phyloP scores from a whole-genome alignment of 2,888 invertebrate species.

The Cantharis flavilabris region DNA sequence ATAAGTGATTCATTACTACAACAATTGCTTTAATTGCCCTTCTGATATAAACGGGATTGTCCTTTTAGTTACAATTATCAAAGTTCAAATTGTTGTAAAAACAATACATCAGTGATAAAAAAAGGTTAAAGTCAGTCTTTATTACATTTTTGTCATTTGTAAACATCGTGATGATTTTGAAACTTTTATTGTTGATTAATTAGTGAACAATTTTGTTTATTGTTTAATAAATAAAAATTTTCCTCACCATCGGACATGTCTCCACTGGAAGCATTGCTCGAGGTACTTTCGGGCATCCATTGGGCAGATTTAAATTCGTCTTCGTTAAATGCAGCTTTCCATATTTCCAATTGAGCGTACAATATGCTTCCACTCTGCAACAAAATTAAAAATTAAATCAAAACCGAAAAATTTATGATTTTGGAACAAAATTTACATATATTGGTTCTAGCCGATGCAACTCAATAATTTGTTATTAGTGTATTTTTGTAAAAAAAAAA shows the following conservation, averaged over 20 bases:
- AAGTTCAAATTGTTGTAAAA: constrained; percentile 4
- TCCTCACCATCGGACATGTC: constrained; percentile 75
- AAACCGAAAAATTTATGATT: neutral
- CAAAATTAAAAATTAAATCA: constrained; percentile 22
- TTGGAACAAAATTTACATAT: constrained; percentile 10
- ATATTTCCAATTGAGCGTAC: constrained; percentile 87
- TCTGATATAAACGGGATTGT: neutral
- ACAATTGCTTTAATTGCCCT: neutral
- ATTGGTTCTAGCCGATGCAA: neutral
- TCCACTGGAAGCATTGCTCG: constrained; percentile 60
- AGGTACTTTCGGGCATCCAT: constrained; percentile 54
- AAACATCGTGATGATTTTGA: constrained; percentile 22
- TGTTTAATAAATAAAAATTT: neutral
- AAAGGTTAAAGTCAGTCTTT: constrained; percentile 20
- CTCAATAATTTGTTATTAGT: too few species aligned
- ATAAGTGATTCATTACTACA: constrained; percentile 1
- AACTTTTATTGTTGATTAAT: neutral
- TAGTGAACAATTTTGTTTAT: neutral
- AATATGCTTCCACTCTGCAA: constrained; percentile 81
- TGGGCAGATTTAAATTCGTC: constrained; percentile 55
- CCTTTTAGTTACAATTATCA: constrained; percentile 4
- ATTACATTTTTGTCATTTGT: constrained; percentile 15
- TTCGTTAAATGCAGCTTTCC: constrained; percentile 80
- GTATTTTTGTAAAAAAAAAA: too few species aligned
- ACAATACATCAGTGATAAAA: constrained; percentile 8